A percentile compares a stretch with the other conserved stretches of the same genome.
These are phyloP conservation scores for Drosophila basisetae DNA, from an alignment of 2,888 invertebrate species.

Conservation along the genomic window DNA sequence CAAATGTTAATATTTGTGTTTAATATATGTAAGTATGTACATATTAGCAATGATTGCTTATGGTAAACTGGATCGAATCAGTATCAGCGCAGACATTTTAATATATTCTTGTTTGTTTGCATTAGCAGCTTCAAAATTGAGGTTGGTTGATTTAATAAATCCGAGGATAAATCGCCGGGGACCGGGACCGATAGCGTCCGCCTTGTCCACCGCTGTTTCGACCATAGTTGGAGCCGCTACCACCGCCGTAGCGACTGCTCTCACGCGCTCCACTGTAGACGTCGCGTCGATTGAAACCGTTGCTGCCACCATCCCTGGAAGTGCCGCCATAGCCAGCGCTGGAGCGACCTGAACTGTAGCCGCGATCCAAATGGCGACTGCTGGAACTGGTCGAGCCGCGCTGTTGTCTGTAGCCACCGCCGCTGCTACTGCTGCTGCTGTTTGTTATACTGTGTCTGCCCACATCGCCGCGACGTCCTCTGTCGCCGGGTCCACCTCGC, in stretches of 20 bases:
- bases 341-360: slow-evolving; percentile 84
- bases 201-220: slow-evolving; percentile 84
- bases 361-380: slow-evolving; percentile 73
- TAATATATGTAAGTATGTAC: slow-evolving; percentile 49
- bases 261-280: slow-evolving; percentile 78
- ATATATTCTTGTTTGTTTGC: slow-evolving; percentile 23
- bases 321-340: slow-evolving; percentile 62
- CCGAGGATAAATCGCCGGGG: slow-evolving; percentile 82
- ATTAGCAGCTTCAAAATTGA: slow-evolving; percentile 36
- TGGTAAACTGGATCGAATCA: slow-evolving; percentile 43
- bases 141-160: slow-evolving; percentile 55
- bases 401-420: slow-evolving; percentile 86
- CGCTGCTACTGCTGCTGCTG: slow-evolving; percentile 82
- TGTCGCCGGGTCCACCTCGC: slow-evolving; percentile 86
- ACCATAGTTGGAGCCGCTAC: slow-evolving; percentile 86
- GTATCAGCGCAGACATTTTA: slow-evolving; percentile 37
- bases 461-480: slow-evolving; percentile 86
- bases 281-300: slow-evolving; percentile 80
- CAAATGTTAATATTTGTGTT: slow-evolving; percentile 40
- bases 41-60: slow-evolving; percentile 54
- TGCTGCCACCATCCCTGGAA: slow-evolving; percentile 82
- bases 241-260: slow-evolving; percentile 82
- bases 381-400: slow-evolving; percentile 85
- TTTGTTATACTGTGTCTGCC: slow-evolving; percentile 86
- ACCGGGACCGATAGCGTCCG: slow-evolving; percentile 84